A percentile compares a stretch with the other conserved stretches of the same genome.
phyloP scores from a whole-genome alignment of 2,888 invertebrate genomes.

The Drosophila anomalata region DNA sequence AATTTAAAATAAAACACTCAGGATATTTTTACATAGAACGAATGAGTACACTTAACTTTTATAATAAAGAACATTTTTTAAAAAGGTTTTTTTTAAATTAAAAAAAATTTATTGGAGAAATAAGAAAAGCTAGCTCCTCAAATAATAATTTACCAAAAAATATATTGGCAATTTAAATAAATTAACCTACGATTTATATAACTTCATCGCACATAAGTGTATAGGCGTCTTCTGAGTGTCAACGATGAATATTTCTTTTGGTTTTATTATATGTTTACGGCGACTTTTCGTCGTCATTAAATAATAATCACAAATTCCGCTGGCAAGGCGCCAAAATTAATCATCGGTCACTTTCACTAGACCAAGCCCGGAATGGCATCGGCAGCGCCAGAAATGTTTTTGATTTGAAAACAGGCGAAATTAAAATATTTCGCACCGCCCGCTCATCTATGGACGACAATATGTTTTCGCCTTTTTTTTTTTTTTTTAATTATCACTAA shows the following conservation, averaged over 20 bases:
- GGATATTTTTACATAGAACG: constrained; percentile 52
- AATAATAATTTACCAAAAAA: too few species aligned
- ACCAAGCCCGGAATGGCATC: constrained; percentile 52
- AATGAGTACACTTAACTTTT: constrained; percentile 5
- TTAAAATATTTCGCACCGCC: constrained; percentile 50
- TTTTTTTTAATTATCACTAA: constrained; percentile 18
- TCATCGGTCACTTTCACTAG: constrained; percentile 83
- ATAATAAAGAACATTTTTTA: not conserved
- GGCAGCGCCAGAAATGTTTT: constrained; percentile 19
- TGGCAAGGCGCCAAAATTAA: constrained; percentile 80
- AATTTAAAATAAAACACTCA: constrained; percentile 62
- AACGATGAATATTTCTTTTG: constrained; percentile 12
- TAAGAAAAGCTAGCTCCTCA: too few species aligned
- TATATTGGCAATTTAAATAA: not conserved
- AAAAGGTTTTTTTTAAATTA: not conserved
- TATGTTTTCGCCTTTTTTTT: constrained; percentile 48
- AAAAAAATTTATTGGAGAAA: not conserved
- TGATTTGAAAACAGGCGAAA: constrained; percentile 58
- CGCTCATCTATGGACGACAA: constrained; percentile 44
- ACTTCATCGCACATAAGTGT: not conserved
- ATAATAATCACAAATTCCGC: constrained; percentile 77
- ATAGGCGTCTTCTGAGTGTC: constrained; percentile 11
- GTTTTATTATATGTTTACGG: constrained; percentile 46
- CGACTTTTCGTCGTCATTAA: constrained; percentile 77
- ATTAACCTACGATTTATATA: not conserved